Conservation (phyloP, 2,113 vertebrate genomes). For the Notarius quadriscutis region DNA sequence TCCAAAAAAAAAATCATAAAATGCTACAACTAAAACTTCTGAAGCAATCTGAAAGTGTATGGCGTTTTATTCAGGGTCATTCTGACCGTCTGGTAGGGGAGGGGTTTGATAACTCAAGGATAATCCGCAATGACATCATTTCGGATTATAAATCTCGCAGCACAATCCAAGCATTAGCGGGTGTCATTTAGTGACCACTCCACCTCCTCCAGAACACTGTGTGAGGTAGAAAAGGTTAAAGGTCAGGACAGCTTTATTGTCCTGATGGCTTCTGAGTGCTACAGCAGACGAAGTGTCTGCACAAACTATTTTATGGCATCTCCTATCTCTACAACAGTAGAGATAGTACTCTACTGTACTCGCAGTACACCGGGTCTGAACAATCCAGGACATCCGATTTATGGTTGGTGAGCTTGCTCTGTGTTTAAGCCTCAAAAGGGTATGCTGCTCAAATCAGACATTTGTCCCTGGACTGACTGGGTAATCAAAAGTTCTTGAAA, state of each 20-base stretch:
- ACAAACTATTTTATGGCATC: conserved; percentile 2
- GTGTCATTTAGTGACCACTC: neutral
- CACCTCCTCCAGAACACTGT: neutral
- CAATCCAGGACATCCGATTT: neutral
- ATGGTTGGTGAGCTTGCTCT: neutral
- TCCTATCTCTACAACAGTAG: neutral
- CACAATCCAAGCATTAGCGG: neutral
- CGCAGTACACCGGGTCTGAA: too few species aligned
- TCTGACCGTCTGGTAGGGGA: neutral
- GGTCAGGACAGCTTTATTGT: conserved; percentile 6
- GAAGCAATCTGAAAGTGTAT: too few species aligned
- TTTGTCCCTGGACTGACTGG: neutral
- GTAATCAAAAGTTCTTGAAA: neutral
- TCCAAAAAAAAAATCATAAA: neutral
- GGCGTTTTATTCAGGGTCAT: neutral
- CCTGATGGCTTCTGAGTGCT: neutral
- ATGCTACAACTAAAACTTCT: neutral
- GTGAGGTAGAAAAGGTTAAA: neutral
- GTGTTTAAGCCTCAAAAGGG: neutral
- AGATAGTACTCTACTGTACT: too few species aligned
- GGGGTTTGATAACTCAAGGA: neutral
- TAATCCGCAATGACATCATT: neutral
- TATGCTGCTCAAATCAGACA: neutral
- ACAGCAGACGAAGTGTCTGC: neutral
- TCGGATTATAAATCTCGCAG: neutral